Percentiles rank a stretch among this genome's conserved stretches.
phyloP scores from a whole-genome alignment of 1,140 invertebrate genomes.

The Pomacea maculata region DNA sequence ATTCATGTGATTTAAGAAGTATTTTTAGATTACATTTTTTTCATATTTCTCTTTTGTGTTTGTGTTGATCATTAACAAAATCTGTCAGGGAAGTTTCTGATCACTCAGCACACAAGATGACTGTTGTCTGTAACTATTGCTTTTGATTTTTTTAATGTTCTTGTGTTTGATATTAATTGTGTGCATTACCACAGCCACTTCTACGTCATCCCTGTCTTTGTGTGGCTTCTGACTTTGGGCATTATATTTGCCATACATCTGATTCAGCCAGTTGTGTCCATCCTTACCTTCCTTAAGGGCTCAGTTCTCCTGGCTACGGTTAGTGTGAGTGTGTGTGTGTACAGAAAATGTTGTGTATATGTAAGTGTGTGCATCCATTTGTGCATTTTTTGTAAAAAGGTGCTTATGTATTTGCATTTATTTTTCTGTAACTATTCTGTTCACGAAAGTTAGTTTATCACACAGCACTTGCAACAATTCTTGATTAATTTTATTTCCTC shows the following conservation, averaged over 20 bases:
- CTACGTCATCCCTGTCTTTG: slow-evolving; percentile 60
- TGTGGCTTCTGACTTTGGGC: slow-evolving; percentile 52
- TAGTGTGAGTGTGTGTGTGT: slow-evolving; percentile 26
- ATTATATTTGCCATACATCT: slow-evolving; percentile 56
- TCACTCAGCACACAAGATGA: too few relatives aligned
- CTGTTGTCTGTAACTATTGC: too few relatives aligned
- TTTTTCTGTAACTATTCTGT: not conserved
- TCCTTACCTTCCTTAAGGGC: slow-evolving; percentile 61
- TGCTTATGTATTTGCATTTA: not conserved
- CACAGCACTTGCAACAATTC: not conserved
- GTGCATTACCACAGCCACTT: slow-evolving; percentile 43
- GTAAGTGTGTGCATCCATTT: not conserved
- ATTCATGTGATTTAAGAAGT: too few relatives aligned
- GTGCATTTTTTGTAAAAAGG: too few relatives aligned
- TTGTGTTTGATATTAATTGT: slow-evolving; percentile 52
- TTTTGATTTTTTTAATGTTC: slow-evolving; percentile 27
- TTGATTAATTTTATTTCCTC: not conserved
- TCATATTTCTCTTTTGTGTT: too few relatives aligned
- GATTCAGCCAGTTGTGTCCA: slow-evolving; percentile 58
- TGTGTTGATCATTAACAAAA: too few relatives aligned
- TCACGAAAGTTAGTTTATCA: too few relatives aligned
- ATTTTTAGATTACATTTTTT: too few relatives aligned
- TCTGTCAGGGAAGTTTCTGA: too few relatives aligned
- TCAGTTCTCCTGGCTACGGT: slow-evolving; percentile 59
- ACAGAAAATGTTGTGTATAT: not conserved